Evolutionary conservation across 2,113 vertebrate species (phyloP).

Genomic region (Istiophorus platypterus): DNA sequence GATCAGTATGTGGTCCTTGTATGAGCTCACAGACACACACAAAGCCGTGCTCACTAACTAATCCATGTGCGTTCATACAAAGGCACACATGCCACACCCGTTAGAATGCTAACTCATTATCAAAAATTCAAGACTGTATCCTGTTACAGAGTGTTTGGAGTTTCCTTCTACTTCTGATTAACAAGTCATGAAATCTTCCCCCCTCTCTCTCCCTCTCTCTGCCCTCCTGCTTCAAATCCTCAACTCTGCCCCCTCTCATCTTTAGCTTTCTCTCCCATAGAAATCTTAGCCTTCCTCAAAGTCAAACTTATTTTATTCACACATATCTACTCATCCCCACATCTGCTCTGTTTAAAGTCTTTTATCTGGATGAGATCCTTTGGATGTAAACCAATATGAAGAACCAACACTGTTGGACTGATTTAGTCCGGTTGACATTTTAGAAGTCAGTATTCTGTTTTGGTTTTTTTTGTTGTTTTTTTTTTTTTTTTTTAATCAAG

Average conservation of each 20-base stretch:
- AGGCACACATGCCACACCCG: not conserved
- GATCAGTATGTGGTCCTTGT: constrained; percentile 33
- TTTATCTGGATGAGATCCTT: constrained; percentile 45
- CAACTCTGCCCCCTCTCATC: constrained; percentile 42
- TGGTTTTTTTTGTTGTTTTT: no score
- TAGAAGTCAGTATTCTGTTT: constrained; percentile 42
- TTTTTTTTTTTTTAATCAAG: constrained; percentile 62
- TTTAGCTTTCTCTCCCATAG: constrained; percentile 4
- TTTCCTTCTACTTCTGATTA: constrained; percentile 32
- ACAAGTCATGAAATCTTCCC: constrained; percentile 33
- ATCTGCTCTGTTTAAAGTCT: constrained; percentile 11
- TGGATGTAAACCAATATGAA: constrained; percentile 32
- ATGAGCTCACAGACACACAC: not conserved
- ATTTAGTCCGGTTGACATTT: constrained; percentile 66
- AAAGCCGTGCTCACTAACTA: constrained; percentile 5
- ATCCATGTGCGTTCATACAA: not conserved
- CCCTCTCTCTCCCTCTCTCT: not conserved
- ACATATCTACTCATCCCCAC: not conserved
- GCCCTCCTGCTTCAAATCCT: constrained; percentile 13
- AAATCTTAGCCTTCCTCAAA: constrained; percentile 28
- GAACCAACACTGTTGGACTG: constrained; percentile 29
- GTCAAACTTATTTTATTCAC: constrained; percentile 47
- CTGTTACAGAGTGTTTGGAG: constrained; percentile 39
- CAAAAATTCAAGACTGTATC: constrained; percentile 49
- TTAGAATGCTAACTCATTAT: constrained; percentile 24